Conservation (phyloP, 2,888 invertebrate genomes). For the Homarus gammarus region DNA sequence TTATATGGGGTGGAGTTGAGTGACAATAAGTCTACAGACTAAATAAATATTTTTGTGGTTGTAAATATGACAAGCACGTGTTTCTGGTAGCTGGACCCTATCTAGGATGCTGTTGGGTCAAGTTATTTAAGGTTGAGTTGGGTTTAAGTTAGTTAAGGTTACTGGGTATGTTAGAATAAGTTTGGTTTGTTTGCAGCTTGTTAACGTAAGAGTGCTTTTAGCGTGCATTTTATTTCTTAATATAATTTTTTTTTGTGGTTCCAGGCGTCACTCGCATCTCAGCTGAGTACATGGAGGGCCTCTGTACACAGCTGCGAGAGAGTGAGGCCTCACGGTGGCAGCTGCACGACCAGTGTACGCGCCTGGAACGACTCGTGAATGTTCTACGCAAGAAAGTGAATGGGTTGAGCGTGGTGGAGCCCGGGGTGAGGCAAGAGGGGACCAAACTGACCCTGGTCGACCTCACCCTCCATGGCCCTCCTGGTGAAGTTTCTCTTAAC, state of each 20-base stretch:
- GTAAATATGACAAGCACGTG: too few species aligned
- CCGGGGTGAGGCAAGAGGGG: constrained; percentile 33
- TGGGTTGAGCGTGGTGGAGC: constrained; percentile 43
- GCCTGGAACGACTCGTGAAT: constrained; percentile 49
- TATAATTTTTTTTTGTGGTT: neutral
- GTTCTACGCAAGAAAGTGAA: constrained; percentile 64
- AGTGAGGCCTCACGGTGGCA: constrained; percentile 57
- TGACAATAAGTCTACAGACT: too few species aligned
- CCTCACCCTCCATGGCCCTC: constrained; percentile 40
- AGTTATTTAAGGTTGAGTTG: too few species aligned
- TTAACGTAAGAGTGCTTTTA: too few species aligned
- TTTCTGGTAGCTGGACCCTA: too few species aligned
- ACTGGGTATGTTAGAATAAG: too few species aligned
- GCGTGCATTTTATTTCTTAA: neutral
- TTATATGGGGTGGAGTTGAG: too few species aligned
- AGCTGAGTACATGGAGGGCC: constrained; percentile 56
- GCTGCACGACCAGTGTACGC: constrained; percentile 63
- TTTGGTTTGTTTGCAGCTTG: too few species aligned
- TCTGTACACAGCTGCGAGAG: constrained; percentile 55
- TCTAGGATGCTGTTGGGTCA: too few species aligned
- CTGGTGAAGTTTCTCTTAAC: constrained; percentile 10
- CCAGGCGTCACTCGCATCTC: constrained; percentile 50
- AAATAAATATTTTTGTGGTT: too few species aligned
- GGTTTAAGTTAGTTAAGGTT: too few species aligned
- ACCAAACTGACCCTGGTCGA: constrained; percentile 61